Conservation (phyloP, 2,113 vertebrate species). For the human region DNA sequence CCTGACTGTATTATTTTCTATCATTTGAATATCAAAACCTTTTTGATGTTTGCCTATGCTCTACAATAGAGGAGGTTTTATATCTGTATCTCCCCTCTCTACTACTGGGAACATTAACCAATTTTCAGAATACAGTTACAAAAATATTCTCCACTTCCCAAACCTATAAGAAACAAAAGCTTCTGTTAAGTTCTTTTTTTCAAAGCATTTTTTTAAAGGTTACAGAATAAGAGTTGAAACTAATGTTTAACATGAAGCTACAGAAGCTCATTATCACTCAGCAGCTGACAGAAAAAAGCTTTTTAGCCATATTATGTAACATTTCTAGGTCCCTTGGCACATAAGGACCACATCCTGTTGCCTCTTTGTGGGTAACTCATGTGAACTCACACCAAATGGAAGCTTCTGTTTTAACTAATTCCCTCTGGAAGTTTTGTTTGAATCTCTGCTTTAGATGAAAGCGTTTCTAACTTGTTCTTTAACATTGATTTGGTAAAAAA, state of each 20-base stretch:
- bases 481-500: constrained; percentile 1
- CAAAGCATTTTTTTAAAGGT: neutral
- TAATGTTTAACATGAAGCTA: neutral
- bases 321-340: neutral
- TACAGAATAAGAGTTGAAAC: neutral
- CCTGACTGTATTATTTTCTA: neutral
- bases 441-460: neutral
- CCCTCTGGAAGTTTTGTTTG: neutral
- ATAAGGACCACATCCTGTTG: neutral
- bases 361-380: rapidly evolving
- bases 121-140: neutral
- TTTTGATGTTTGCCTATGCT: neutral
- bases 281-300: neutral
- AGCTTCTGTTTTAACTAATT: neutral
- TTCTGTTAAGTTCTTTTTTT: neutral
- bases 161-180: neutral
- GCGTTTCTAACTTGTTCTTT: neutral
- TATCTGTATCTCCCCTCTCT: neutral
- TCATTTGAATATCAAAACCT: neutral
- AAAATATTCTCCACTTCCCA: neutral
- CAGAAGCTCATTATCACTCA: neutral
- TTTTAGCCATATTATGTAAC: neutral
- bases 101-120: neutral
- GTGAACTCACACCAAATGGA: neutral
- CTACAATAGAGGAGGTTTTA: neutral